These are phyloP conservation scores for Sparus aurata DNA, from an alignment of 2,797 vertebrate species.

Conservation along the genomic window DNA sequence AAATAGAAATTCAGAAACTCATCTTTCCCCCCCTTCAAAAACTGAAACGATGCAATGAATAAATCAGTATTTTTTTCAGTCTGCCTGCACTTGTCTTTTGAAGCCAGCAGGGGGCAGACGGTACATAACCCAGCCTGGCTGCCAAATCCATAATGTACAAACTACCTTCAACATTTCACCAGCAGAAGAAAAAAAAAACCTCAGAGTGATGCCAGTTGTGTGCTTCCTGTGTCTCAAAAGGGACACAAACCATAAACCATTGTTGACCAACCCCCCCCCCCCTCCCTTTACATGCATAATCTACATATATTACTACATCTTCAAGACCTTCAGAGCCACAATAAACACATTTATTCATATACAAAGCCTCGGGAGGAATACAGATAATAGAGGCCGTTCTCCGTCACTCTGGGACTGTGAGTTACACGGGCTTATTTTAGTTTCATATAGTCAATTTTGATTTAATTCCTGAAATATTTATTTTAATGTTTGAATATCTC, in stretches of 20 bases:
- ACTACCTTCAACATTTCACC: neutral
- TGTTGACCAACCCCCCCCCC: neutral
- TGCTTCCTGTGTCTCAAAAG: neutral
- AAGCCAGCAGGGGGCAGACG: constrained; percentile 55
- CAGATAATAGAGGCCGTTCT: constrained; percentile 9
- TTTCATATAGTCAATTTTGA: neutral
- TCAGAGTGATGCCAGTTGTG: neutral
- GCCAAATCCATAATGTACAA: neutral
- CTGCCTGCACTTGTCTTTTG: neutral
- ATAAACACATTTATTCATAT: constrained; percentile 23
- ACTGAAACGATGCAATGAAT: neutral
- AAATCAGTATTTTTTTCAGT: neutral
- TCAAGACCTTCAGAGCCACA: constrained; percentile 46
- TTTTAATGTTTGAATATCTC: constrained; percentile 7
- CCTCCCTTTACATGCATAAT: constrained; percentile 32
- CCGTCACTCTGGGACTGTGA: neutral
- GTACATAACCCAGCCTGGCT: constrained; percentile 19
- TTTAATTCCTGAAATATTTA: no score
- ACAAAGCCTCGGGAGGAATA: neutral
- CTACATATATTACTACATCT: constrained; percentile 31
- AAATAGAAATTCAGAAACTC: constrained; percentile 17
- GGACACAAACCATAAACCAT: neutral
- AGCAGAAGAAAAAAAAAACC: neutral
- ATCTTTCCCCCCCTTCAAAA: neutral
- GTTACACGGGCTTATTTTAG: neutral